Evolutionary conservation across 1,140 invertebrate genomes (phyloP), one percentile per base, ranked within the genome.

Genomic region (Drosophila bipectinata): DNA sequence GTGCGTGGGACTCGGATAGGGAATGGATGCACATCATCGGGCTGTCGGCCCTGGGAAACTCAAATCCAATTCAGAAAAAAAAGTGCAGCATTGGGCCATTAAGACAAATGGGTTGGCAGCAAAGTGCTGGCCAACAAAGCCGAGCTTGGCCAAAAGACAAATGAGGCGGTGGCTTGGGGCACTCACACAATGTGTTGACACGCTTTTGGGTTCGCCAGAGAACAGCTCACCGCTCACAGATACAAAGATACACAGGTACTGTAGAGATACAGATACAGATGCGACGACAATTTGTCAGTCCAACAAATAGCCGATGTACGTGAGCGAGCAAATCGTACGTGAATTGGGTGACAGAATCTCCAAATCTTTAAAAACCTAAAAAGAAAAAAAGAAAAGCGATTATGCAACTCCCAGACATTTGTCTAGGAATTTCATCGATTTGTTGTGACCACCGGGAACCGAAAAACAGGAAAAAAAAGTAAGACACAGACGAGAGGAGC

Each of bases 161-260:
- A 84, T 88, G 83, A 79, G 82, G 45, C 79, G 58, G 77, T 45
- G 66, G 67, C 74, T 72, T 62, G 51, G 39, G 56, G 67, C 58
- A 59, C 74, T 55, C 67, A 73, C 73, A 76, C 79, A 83, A 72
- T 83, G 80, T 84, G 80, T 84, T 84, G 80, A 84, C 80, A 84
- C 80, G 80, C 80, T 85, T 85, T 85, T 64, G 53, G 67, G 39
- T 14, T 51, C 30, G 44, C 32, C 47, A 32, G 21, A 34, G 62
- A 62, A 79, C 77, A 73, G 77, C 63, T 61, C 60, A 77, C 57
- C 64, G 79, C 77, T 77, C 75, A 72, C 47, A 64, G 63, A 45
- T 64, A 67, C 62, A 37, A n/a, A 32, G 6, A 48, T 18, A 74
- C 57, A 67, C 57, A 67, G 79, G 81, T 77, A 77, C 67, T 64